Percentiles rank a stretch among this genome's conserved stretches.
phyloP scores from a whole-genome alignment of 2,797 vertebrate species.

The Pangasius djambal region DNA sequence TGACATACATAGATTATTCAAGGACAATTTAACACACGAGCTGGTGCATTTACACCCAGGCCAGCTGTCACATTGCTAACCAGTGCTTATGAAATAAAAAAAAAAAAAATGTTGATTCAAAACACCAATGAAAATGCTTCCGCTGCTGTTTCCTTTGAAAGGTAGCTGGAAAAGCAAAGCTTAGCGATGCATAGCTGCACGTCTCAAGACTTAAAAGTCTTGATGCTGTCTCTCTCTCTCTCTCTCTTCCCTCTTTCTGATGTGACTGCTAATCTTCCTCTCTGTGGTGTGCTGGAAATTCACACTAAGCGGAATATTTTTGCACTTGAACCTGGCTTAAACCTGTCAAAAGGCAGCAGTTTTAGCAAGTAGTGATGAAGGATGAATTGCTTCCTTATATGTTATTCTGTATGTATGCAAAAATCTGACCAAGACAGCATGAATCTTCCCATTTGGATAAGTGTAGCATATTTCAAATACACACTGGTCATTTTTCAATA shows the following conservation, averaged over 20 bases:
- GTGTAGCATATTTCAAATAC: not conserved
- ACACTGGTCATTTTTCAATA: not conserved
- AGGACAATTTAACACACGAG: conserved; percentile 37
- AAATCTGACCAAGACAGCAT: not conserved
- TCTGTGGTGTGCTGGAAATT: conserved; percentile 47
- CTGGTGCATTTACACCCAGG: conserved; percentile 13
- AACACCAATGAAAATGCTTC: conserved; percentile 67
- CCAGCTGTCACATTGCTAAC: conserved; percentile 11
- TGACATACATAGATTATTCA: conserved; percentile 38
- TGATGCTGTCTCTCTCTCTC: conserved; percentile 37
- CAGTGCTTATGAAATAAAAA: conserved; percentile 16
- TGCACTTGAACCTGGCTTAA: conserved; percentile 25
- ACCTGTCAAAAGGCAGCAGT: conserved; percentile 19
- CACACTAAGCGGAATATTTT: conserved; percentile 28
- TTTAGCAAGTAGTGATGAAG: not conserved
- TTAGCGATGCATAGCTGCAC: conserved; percentile 57
- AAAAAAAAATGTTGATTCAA: conserved; percentile 54
- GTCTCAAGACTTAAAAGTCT: conserved; percentile 17
- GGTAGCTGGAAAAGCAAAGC: conserved; percentile 31
- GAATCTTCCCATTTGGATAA: not conserved
- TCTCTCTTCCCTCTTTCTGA: conserved; percentile 11
- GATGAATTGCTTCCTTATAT: not conserved
- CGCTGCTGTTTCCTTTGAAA: conserved; percentile 54
- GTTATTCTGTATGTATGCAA: not conserved
- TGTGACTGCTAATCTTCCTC: conserved; percentile 42